Evolutionary conservation across 2,888 invertebrate species (phyloP).

Genomic region (Willowsia nigromaculata): DNA sequence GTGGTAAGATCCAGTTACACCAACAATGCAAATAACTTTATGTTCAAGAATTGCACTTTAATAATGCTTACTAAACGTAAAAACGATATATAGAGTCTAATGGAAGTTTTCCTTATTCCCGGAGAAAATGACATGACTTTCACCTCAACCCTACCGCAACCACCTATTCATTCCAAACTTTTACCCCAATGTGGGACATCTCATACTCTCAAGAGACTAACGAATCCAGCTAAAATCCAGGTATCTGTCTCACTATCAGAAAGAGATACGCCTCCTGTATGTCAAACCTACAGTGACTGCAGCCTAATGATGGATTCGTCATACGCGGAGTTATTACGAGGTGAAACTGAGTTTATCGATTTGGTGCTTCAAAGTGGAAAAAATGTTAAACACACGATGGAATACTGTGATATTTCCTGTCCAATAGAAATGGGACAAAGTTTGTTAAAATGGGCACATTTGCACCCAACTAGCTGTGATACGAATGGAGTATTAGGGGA

Average conservation of each 20-base stretch:
- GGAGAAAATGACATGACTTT: constrained; percentile 71
- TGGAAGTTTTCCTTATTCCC: constrained; percentile 73
- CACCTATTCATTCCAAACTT: constrained; percentile 58
- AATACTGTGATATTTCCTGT: constrained; percentile 66
- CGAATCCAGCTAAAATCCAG: constrained; percentile 68
- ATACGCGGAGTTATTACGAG: constrained; percentile 48
- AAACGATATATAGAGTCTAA: constrained; percentile 43
- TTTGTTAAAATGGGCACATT: constrained; percentile 70
- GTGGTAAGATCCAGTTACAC: constrained; percentile 46
- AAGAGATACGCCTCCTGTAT: background rate
- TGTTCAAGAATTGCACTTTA: background rate
- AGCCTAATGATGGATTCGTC: constrained; percentile 49
- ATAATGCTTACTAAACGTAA: background rate
- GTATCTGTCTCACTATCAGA: constrained; percentile 42
- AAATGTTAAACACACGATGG: constrained; percentile 65
- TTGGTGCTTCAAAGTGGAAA: constrained; percentile 69
- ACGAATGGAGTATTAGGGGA: constrained; percentile 44
- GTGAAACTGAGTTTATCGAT: constrained; percentile 57
- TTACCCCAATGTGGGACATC: constrained; percentile 42
- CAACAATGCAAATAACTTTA: too few relatives aligned
- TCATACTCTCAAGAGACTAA: constrained; percentile 44
- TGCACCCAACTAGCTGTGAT: constrained; percentile 61
- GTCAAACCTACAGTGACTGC: background rate
- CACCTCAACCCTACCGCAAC: constrained; percentile 63
- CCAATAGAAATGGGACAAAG: constrained; percentile 64